Evolutionary conservation across 2,113 vertebrate genomes (phyloP).

Genomic region (Actenoides lindsayi): DNA sequence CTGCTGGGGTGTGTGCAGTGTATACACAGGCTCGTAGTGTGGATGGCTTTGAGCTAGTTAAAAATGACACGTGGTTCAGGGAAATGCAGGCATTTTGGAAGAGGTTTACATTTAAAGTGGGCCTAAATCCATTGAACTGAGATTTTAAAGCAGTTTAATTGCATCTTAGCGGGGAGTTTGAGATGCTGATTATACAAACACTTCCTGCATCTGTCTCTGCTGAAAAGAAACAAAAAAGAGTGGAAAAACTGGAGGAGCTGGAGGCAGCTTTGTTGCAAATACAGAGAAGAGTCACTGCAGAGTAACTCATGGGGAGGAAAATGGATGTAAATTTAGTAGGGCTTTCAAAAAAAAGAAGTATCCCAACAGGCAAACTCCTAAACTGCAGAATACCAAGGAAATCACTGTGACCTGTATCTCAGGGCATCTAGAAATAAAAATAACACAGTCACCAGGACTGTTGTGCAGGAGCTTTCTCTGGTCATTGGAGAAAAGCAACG

Average conservation of each 20-base stretch:
- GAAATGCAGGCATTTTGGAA: neutral
- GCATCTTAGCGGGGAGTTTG: slow-evolving; percentile 24
- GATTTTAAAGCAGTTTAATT: slow-evolving; percentile 31
- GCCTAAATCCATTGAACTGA: neutral
- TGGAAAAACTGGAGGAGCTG: neutral
- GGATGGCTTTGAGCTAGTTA: neutral
- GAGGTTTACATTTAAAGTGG: neutral
- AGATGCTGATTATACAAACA: neutral
- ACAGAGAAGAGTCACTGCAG: neutral
- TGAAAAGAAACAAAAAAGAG: neutral
- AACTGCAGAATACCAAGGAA: neutral
- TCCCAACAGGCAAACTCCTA: neutral
- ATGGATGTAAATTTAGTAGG: neutral
- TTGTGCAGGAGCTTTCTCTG: neutral
- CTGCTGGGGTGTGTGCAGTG: neutral
- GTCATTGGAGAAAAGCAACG: neutral
- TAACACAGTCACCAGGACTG: neutral
- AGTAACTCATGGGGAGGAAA: neutral
- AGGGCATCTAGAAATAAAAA: neutral
- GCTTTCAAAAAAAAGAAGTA: neutral
- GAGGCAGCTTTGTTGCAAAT: neutral
- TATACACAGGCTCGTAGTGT: neutral
- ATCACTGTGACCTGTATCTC: neutral
- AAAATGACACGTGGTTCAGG: neutral
- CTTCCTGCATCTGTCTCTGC: slow-evolving; percentile 3